A percentile compares a stretch with the other conserved stretches of the same genome.
Evolutionary conservation across 2,888 invertebrate species (phyloP).

Genomic region (Stegana nigrithorax): DNA sequence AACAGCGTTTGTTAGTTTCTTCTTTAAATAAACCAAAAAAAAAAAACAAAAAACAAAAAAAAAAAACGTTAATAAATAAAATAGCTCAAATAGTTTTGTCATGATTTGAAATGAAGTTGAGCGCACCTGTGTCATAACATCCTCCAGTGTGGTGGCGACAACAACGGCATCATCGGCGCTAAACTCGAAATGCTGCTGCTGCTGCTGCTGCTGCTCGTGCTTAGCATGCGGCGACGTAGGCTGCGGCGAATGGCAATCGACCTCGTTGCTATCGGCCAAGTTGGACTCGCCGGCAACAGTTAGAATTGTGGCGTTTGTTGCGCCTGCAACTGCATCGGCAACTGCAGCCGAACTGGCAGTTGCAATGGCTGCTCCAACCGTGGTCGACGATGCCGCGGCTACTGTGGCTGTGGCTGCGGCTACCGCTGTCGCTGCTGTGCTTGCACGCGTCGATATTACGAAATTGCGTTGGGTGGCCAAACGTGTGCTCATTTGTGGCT

Average conservation of each 20-base stretch:
- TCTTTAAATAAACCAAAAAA: constrained; percentile 43
- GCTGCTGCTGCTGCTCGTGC: constrained; percentile 34
- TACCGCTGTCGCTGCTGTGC: constrained; percentile 22
- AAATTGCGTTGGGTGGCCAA: constrained; percentile 66
- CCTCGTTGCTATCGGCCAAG: constrained; percentile 31
- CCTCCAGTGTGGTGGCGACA: constrained; percentile 55
- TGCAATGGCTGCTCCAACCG: constrained; percentile 22
- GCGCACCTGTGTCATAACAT: constrained; percentile 62
- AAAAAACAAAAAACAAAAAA: neutral
- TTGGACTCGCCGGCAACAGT: constrained; percentile 14
- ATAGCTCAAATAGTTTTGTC: neutral
- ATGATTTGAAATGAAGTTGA: too few relatives aligned
- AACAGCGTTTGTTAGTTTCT: constrained; percentile 55
- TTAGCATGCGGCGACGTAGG: constrained; percentile 29
- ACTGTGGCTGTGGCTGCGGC: constrained; percentile 14
- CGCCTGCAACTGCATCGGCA: constrained; percentile 22
- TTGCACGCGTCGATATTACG: constrained; percentile 57
- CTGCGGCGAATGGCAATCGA: constrained; percentile 18
- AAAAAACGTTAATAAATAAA: neutral
- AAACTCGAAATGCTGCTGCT: constrained; percentile 49
- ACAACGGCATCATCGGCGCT: constrained; percentile 52
- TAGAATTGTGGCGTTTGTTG: constrained; percentile 16
- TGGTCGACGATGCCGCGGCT: constrained; percentile 2
- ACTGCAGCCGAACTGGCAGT: too few relatives aligned
- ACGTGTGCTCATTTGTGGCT: constrained; percentile 64